phyloP scores from a whole-genome alignment of 2,888 invertebrate species.

The Creontiades dilutus region DNA sequence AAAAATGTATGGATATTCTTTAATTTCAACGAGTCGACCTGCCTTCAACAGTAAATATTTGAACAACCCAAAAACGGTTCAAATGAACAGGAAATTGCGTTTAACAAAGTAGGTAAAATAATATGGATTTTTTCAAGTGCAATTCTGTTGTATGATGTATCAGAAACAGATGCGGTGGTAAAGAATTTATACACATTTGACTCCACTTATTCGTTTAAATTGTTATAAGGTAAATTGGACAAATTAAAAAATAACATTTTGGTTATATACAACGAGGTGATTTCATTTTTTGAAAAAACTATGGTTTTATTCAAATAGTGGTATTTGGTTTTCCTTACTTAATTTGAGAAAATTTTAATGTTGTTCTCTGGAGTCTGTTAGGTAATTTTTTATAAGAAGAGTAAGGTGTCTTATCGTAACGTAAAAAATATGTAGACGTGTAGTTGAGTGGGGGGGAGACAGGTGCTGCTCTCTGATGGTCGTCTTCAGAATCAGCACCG shows the following conservation, averaged over 20 bases:
- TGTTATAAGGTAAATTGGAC: background rate
- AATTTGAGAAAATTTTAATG: background rate
- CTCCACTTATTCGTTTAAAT: background rate
- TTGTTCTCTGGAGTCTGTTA: background rate
- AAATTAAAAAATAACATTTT: constrained; percentile 15
- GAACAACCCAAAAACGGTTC: too few species aligned
- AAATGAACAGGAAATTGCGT: too few species aligned
- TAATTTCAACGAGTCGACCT: too few species aligned
- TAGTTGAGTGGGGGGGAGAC: constrained; percentile 10
- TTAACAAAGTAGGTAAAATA: too few species aligned
- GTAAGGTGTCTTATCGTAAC: constrained; percentile 18
- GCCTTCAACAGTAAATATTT: too few species aligned
- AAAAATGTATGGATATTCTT: too few species aligned
- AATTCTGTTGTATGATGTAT: too few species aligned
- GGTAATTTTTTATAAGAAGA: background rate
- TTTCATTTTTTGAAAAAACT: constrained; percentile 1
- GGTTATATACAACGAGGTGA: constrained; percentile 20
- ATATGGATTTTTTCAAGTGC: too few species aligned
- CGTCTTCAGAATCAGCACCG: background rate
- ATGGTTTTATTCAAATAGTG: background rate
- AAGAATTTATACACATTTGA: background rate
- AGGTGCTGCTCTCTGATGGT: constrained; percentile 17
- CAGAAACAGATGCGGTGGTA: background rate
- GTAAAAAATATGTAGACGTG: constrained; percentile 36
- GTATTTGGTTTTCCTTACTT: background rate